Percentiles rank a stretch among this genome's conserved stretches.
Conservation (phyloP, 1,140 invertebrate genomes). For the Cyclina sinensis region DNA sequence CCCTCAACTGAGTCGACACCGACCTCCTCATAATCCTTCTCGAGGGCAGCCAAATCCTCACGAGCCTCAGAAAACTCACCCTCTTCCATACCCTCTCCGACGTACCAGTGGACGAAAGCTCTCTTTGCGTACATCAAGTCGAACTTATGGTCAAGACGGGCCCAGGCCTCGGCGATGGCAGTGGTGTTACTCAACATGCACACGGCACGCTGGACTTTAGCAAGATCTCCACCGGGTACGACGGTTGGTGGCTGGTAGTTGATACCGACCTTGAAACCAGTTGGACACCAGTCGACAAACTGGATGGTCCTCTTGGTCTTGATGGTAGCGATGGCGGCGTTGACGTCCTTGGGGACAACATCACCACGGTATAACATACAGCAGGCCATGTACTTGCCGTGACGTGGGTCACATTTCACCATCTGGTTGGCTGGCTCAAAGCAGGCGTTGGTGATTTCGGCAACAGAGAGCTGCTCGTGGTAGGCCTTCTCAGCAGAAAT, state of each 20-base stretch:
- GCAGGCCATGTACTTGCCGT: constrained; percentile 92
- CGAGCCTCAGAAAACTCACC: constrained; percentile 91
- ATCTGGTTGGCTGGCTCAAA: constrained; percentile 96
- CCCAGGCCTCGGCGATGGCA: constrained; percentile 92
- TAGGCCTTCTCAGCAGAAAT: constrained; percentile 85
- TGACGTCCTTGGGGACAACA: constrained; percentile 93
- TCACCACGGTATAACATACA: constrained; percentile 83
- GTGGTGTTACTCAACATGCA: constrained; percentile 92
- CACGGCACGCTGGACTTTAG: constrained; percentile 87
- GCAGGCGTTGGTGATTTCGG: constrained; percentile 91
- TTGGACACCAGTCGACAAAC: constrained; percentile 79
- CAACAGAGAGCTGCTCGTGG: constrained; percentile 86
- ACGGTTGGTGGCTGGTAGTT: constrained; percentile 92
- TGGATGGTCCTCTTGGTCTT: constrained; percentile 89
- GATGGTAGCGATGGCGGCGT: constrained; percentile 94
- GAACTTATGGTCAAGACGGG: constrained; percentile 89
- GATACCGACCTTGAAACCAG: constrained; percentile 78
- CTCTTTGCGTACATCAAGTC: constrained; percentile 89
- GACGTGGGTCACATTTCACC: constrained; percentile 96
- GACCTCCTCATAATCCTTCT: constrained; percentile 76
- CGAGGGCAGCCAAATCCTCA: constrained; percentile 92
- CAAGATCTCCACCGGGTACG: constrained; percentile 91
- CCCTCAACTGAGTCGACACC: constrained; percentile 55
- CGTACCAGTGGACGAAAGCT: constrained; percentile 85
- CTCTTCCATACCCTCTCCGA: constrained; percentile 87